Base-by-base conservation (phyloP, 2,113 vertebrate genomes). In the Balaenoptera acutorostrata region DNA sequence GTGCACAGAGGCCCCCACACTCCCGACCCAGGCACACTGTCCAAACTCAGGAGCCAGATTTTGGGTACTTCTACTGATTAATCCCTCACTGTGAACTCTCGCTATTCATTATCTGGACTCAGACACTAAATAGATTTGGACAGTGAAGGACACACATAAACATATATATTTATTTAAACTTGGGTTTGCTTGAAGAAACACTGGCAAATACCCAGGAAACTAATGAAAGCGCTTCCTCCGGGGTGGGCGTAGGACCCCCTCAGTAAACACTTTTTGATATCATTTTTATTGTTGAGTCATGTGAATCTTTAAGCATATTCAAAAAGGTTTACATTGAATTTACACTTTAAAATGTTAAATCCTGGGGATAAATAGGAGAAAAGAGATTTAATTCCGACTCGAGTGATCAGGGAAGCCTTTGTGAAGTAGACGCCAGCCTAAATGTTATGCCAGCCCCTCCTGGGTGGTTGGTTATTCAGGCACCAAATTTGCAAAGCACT, bases 201-300 rank as follows among this genome's bases (percentile, higher is more conserved):
- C 4, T 1, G n/a, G 12, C n/a, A 80, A 41, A 46, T 2, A 36
- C 33, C 6, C 27, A n/a, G 71, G 64, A 39, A 59, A 33, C 18
- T 36, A 8, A 29, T 13, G 7, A 39, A 55, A 49, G 13, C 41
- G 3, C 41, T 41, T 87, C 10, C 61, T 75, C n/a, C n/a, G 41
- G 20, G 8, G 21, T 31, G 8, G 13, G 27, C 5, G 1, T 33
- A 12, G 71, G 25, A 10, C 59, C 8, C 41, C 41, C 21, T 68
- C 10, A 18, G 3, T 31, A 13, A 49, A 52, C 12, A 55, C 46
- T 44, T 52, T 41, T 29, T 25, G 23, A 20, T 55, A 10, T 8
- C n/a, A 75, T 59, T 95, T 93, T 78, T 88, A 21, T 46, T 88
- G 94, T 71, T 41, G 33, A 83, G n/a, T 46, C 66, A 6, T 52